A percentile compares a stretch with the other conserved stretches of the same genome.
Evolutionary conservation across 2,888 invertebrate genomes (phyloP).

Genomic region (Caenorhabditis panamensis): DNA sequence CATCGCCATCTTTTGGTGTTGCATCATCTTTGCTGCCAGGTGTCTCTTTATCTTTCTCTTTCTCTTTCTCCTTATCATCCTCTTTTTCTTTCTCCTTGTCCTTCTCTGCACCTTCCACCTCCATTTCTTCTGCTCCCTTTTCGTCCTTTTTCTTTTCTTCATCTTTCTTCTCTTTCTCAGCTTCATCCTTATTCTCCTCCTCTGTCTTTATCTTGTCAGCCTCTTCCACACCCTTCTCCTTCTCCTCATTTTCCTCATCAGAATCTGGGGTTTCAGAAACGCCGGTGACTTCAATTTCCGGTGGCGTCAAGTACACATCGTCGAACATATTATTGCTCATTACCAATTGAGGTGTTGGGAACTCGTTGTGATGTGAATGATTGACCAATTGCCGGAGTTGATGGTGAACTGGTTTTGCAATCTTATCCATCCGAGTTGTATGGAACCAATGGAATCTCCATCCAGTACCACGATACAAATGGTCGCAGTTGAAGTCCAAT

Average conservation of each 20-base stretch:
- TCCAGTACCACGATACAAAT: constrained; percentile 22
- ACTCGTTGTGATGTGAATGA: constrained; percentile 36
- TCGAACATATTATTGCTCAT: constrained; percentile 24
- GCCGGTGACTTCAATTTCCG: constrained; percentile 50
- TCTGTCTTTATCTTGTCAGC: constrained; percentile 22
- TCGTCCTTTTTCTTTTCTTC: constrained; percentile 32
- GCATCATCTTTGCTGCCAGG: constrained; percentile 11
- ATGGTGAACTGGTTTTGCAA: constrained; percentile 1
- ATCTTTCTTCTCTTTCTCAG: constrained; percentile 15
- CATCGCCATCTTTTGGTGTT: not conserved
- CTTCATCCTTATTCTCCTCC: constrained; percentile 17
- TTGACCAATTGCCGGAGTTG: not conserved
- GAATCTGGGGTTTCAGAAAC: not conserved
- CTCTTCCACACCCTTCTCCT: constrained; percentile 13
- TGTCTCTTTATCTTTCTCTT: constrained; percentile 8
- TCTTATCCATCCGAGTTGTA: constrained; percentile 46
- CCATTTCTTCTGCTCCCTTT: not conserved
- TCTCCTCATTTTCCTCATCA: constrained; percentile 21
- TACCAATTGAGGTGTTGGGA: constrained; percentile 9
- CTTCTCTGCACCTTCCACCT: constrained; percentile 4
- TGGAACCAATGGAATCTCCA: constrained; percentile 60
- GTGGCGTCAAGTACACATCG: constrained; percentile 43
- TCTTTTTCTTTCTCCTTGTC: constrained; percentile 10
- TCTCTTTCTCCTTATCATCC: constrained; percentile 25
- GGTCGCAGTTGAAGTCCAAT: constrained; percentile 56